Base-by-base conservation (phyloP, 2,888 invertebrate species). In the Nemotelus pantherinus region DNA sequence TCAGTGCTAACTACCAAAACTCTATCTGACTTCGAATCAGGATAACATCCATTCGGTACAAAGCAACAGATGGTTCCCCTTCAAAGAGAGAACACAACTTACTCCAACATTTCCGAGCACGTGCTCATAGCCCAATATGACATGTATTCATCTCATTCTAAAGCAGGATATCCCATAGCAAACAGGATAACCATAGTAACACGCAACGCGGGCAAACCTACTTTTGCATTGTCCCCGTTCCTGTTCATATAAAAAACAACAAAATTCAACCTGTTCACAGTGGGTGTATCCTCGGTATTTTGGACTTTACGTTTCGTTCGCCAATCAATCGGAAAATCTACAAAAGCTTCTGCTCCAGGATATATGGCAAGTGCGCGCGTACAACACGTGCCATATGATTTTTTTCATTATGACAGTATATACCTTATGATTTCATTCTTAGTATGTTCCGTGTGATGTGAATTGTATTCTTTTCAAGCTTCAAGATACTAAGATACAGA, bases 121-220 rank as follows among this genome's bases (percentile, higher is more conserved):
- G 74, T 74, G 74, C 45, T 74, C 41, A 74, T 63, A 60, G 25
- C 47, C 9, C 39, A 60, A 60, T 63, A 74, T 45, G 47, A 47
- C 10, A 48, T 63, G 7, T 41, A 3, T 63, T 74, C 63, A 63
- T 2, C 74, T 74, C 74, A 48, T 48, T 74, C 74, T 60, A 55
- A 48, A 25, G 9, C 25, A 50, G 74, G 48, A 74, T 39, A 41
- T 74, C 63, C 63, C 43, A 48, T 60, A 10, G 5, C 41, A 43
- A 74, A 74, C 48, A 74, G 74, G 74, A 74, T 74, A 74, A 63
- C 74, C 60, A 74, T 74, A 74, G 74, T 48, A 41, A 60, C 10
- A 41, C 41, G 10, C 50, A 60, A 5, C 10, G 9, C 2, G 50
- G 74, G 48, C 74, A 48, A 48, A 48, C 60, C 63, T 63, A 41